Evolutionary conservation across 2,113 vertebrate genomes (phyloP), one percentile per base, ranked within the genome.

Genomic region (Macroglossus sobrinus): DNA sequence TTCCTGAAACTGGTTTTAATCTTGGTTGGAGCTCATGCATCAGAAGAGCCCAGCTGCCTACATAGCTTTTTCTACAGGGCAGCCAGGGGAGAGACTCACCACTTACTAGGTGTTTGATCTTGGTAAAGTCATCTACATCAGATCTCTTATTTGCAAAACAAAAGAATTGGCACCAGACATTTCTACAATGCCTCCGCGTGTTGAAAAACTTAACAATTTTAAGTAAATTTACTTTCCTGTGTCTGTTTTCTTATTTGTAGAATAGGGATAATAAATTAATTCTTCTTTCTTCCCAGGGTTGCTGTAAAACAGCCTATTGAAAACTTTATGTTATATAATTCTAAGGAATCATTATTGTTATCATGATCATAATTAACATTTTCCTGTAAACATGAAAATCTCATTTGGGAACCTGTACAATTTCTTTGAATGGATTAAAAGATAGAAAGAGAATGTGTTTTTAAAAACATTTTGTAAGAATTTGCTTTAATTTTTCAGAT

Each of bases 401-500:
- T 8, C 22, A 53, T 50, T 79, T 55, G 5, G 61, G 4, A 88
- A 66, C 11, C 10, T 47, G 26, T 69, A 93, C 28, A 53, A 18
- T 96, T 95, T 96, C 53, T 82, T 89, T 66, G 22, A 79, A 28
- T 71, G 35, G 22, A 40, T 59, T 64, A 28, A 82, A 75, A 80
- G 16, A 93, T 64, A 66, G 18, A 47, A 68, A 72, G 2, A 55
- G 33, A 55, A 82, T 66, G 16, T 4, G 35, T 84, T 91, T 79
- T 75, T 35, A 84, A 78, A 78, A 21, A 19, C 5, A 69, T 84
- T 88, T 92, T 69, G 4, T 91, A 50, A 84, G 30, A 63, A 14
- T 95, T 72, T n/a, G 3, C 45, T 91, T 86, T 72, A 96, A 94
- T 92, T 53, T 79, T 85, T 78, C 91, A 82, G 86, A 9, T 84